phyloP scores from a whole-genome alignment of 2,888 invertebrate genomes.

The Drosophila recens region DNA sequence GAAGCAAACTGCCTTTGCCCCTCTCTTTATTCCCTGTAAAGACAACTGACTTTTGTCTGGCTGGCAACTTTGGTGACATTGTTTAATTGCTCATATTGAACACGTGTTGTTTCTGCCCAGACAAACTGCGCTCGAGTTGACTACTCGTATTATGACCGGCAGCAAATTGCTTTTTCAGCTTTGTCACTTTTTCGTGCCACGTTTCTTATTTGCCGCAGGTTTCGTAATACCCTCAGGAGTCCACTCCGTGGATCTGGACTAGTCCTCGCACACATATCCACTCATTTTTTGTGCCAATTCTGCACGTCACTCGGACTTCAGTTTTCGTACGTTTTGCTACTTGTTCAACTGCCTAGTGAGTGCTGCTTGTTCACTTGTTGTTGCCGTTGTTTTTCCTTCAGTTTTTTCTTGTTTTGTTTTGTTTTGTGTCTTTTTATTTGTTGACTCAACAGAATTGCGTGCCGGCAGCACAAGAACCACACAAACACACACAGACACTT shows the following conservation, averaged over 20 bases:
- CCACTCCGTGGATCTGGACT: slow-evolving; percentile 23
- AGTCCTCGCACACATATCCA: slow-evolving; percentile 4
- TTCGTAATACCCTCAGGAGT: slow-evolving; percentile 41
- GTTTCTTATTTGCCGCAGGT: slow-evolving; percentile 59
- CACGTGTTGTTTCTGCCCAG: slow-evolving; percentile 69
- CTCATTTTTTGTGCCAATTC: slow-evolving; percentile 66
- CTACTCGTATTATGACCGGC: slow-evolving; percentile 66
- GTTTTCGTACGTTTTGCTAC: slow-evolving; percentile 46
- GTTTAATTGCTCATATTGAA: slow-evolving; percentile 82
- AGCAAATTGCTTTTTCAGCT: slow-evolving; percentile 80
- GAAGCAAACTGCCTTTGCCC: slow-evolving; percentile 2
- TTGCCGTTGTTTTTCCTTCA: slow-evolving; percentile 10
- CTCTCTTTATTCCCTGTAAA: background rate
- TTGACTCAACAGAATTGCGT: slow-evolving; percentile 77
- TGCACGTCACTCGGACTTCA: slow-evolving; percentile 72
- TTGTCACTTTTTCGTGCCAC: slow-evolving; percentile 76
- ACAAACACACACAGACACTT: slow-evolving; percentile 32
- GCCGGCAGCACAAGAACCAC: slow-evolving; percentile 34
- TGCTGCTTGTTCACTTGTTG: slow-evolving; percentile 17
- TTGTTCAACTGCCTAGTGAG: slow-evolving; percentile 34
- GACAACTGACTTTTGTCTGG: slow-evolving; percentile 36
- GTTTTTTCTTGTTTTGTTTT: slow-evolving; percentile 6
- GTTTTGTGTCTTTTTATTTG: slow-evolving; percentile 49
- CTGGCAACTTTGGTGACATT: slow-evolving; percentile 70
- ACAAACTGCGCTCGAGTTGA: slow-evolving; percentile 48